A percentile compares a stretch with the other conserved stretches of the same genome.
phyloP scores from a whole-genome alignment of 2,888 invertebrate species.

The Cryptocheilus praepositus region DNA sequence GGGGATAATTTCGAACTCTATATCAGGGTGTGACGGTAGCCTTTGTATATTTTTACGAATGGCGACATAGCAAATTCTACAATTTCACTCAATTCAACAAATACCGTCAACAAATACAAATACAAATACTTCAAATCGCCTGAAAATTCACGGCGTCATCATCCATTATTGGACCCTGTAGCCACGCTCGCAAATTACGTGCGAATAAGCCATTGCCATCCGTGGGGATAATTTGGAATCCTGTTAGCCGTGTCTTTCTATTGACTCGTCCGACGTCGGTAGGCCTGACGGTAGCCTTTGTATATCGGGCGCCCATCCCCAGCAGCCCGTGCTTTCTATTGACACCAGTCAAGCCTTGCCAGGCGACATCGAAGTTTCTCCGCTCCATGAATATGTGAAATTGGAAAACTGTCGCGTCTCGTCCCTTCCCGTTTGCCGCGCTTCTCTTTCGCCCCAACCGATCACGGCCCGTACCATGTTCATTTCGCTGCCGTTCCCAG shows the following conservation, averaged over 20 bases:
- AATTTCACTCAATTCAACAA: too few species aligned
- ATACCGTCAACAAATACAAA: too few species aligned
- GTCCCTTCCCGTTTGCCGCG: slow-evolving; percentile 3
- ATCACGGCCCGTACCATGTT: not conserved
- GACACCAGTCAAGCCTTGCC: slow-evolving; percentile 48
- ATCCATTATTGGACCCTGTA: too few species aligned
- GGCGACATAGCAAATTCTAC: too few species aligned
- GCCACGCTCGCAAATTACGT: not conserved
- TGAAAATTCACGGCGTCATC: too few species aligned
- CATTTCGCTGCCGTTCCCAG: not conserved
- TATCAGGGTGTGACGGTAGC: too few species aligned
- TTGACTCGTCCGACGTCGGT: not conserved
- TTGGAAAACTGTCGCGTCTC: slow-evolving; percentile 48
- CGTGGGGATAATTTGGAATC: slow-evolving; percentile 6
- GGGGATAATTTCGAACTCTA: too few species aligned
- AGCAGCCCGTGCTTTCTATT: slow-evolving; percentile 43
- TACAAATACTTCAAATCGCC: too few species aligned
- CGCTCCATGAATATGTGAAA: slow-evolving; percentile 53
- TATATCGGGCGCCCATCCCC: not conserved
- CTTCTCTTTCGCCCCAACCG: slow-evolving; percentile 1
- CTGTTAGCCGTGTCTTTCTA: slow-evolving; percentile 1
- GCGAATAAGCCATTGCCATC: not conserved
- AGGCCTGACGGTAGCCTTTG: not conserved
- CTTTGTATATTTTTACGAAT: too few species aligned
- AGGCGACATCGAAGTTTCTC: slow-evolving; percentile 33